phyloP scores from a whole-genome alignment of 1,140 invertebrate species.

The Drosophila orena region DNA sequence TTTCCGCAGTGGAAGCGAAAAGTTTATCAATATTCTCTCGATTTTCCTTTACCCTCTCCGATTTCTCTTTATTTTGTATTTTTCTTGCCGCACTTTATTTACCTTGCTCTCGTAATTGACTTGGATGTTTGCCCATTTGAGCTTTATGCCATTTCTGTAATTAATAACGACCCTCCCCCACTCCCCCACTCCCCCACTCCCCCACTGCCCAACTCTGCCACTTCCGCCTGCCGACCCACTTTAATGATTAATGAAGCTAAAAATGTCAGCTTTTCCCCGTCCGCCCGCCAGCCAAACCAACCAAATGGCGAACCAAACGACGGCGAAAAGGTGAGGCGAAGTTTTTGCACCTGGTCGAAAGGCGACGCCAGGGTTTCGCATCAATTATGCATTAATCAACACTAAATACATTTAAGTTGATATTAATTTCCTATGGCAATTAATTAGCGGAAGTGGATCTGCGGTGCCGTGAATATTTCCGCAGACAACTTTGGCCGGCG shows the following conservation, averaged over 20 bases:
- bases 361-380: slow-evolving; percentile 21
- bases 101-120: slow-evolving; percentile 45
- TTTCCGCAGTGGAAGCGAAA: not conserved
- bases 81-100: slow-evolving; percentile 12
- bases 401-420: slow-evolving; percentile 66
- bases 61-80: not conserved
- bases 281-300: too few species aligned
- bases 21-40: not conserved
- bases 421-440: slow-evolving; percentile 57
- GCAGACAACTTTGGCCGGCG: not conserved
- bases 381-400: slow-evolving; percentile 65
- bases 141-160: slow-evolving; percentile 57
- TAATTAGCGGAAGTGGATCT: slow-evolving; percentile 54
- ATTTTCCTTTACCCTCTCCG: not conserved
- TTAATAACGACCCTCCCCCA: slow-evolving; percentile 37
- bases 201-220: not conserved
- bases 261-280: slow-evolving; percentile 49
- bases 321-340: slow-evolving; percentile 34
- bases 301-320: too few species aligned
- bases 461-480: slow-evolving; percentile 1
- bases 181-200: not conserved
- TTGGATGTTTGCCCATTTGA: slow-evolving; percentile 55
- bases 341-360: slow-evolving; percentile 41
- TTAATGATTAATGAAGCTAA: slow-evolving; percentile 64
- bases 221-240: slow-evolving; percentile 14